Evolutionary conservation across 2,888 invertebrate genomes (phyloP).

Genomic region (Tachystola acroxantha): DNA sequence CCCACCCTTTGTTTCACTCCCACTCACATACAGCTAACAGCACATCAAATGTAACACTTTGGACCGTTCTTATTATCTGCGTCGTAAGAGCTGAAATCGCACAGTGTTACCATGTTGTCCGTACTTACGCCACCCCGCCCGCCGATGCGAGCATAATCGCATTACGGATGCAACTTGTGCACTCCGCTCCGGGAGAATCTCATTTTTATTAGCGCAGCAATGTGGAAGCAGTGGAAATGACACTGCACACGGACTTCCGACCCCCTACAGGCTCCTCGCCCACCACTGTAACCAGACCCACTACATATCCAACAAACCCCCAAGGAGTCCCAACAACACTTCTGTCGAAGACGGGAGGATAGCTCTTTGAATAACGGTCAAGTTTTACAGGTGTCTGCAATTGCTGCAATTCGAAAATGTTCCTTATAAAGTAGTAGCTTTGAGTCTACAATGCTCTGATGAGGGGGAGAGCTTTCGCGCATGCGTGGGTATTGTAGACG

Average conservation of each 20-base stretch:
- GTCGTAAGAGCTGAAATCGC: too few species aligned
- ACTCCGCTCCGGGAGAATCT: slow-evolving; percentile 47
- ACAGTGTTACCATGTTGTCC: too few species aligned
- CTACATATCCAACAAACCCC: neutral
- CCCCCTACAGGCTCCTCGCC: slow-evolving; percentile 24
- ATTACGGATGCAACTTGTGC: slow-evolving; percentile 22
- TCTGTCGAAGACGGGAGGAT: neutral
- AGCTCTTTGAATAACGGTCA: slow-evolving; percentile 11
- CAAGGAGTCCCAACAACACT: neutral
- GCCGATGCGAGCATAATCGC: slow-evolving; percentile 33
- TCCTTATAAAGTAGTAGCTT: slow-evolving; percentile 20
- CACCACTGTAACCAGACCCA: neutral
- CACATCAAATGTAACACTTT: too few species aligned
- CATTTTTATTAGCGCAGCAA: slow-evolving; percentile 70
- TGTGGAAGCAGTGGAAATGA: slow-evolving; percentile 72
- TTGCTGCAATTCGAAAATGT: slow-evolving; percentile 7
- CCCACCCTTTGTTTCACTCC: too few species aligned
- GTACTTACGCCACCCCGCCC: neutral
- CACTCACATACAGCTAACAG: too few species aligned
- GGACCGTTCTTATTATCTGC: too few species aligned
- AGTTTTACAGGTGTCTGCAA: slow-evolving; percentile 66
- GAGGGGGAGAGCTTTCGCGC: slow-evolving; percentile 28
- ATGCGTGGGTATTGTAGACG: slow-evolving; percentile 26
- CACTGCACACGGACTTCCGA: slow-evolving; percentile 74
- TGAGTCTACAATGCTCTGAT: slow-evolving; percentile 12